These are phyloP conservation scores for Castor canadensis DNA, from an alignment of 2,113 vertebrate species.

Conservation along the genomic window DNA sequence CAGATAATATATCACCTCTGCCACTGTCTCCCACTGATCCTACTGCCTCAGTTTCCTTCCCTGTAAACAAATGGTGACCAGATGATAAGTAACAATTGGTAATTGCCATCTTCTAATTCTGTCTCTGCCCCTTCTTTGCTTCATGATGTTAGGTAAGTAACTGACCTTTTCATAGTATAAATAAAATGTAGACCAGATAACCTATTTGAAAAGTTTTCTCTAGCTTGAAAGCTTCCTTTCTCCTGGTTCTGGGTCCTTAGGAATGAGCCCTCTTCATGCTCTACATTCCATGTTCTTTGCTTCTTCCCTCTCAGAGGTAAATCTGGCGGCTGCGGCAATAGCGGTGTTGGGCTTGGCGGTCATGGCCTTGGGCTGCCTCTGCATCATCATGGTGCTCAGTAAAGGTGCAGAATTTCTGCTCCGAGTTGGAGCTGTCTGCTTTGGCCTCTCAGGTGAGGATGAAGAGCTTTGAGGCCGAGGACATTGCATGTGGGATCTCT, in stretches of 20 bases:
- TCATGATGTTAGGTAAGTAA: not conserved
- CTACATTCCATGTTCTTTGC: not conserved
- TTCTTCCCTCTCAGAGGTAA: conserved; percentile 83
- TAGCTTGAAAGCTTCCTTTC: too few species aligned
- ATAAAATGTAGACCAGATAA: not conserved
- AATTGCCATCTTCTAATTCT: not conserved
- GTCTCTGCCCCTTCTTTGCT: not conserved
- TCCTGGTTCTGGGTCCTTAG: not conserved
- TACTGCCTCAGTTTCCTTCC: not conserved
- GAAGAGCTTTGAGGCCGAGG: not conserved
- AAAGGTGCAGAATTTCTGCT: conserved; percentile 92
- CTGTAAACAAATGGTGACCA: not conserved
- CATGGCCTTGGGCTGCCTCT: conserved; percentile 91
- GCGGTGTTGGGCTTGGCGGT: conserved; percentile 88
- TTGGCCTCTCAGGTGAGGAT: conserved; percentile 90
- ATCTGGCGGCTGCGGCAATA: conserved; percentile 87
- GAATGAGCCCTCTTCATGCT: rapidly evolving
- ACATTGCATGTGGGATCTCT: not conserved
- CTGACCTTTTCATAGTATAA: not conserved
- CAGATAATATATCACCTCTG: rapidly evolving
- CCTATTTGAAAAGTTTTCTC: not conserved
- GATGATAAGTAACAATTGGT: too few species aligned
- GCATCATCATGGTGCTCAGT: conserved; percentile 91
- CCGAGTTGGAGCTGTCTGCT: conserved; percentile 91
- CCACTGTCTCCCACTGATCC: rapidly evolving